Percentiles rank a stretch among this genome's conserved stretches.
Conservation (phyloP, 2,797 vertebrate genomes). For the Serranus cabrilla region DNA sequence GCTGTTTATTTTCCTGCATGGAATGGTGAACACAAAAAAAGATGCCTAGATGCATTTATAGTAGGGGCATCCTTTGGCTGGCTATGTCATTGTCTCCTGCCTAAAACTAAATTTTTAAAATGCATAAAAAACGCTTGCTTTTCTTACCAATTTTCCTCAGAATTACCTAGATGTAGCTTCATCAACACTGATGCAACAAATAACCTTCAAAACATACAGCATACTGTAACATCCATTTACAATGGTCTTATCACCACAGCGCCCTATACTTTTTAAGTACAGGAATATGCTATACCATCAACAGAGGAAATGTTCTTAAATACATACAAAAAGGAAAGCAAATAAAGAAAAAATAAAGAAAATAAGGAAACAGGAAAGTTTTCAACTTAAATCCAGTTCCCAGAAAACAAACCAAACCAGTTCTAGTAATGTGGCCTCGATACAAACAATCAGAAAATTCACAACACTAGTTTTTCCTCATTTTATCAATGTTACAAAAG, state of each 20-base stretch:
- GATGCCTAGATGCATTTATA: conserved; percentile 90
- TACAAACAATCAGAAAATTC: conserved; percentile 98
- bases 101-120: conserved; percentile 90
- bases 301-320: conserved; percentile 96
- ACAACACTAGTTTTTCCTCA: conserved; percentile 96
- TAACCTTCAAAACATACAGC: conserved; percentile 96
- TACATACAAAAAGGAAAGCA: conserved; percentile 91
- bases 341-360: conserved; percentile 84
- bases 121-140: conserved; percentile 90
- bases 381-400: conserved; percentile 98
- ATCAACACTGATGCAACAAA: conserved; percentile 96
- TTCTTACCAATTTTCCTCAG: conserved; percentile 90
- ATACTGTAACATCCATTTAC: conserved; percentile 98
- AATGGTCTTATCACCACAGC: conserved; percentile 90
- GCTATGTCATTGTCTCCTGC: conserved; percentile 90
- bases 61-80: conserved; percentile 89
- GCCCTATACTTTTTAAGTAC: conserved; percentile 94
- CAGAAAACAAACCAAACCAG: conserved; percentile 90
- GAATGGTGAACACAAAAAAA: conserved; percentile 90
- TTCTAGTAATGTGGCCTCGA: conserved; percentile 95
- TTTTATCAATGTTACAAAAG: conserved; percentile 99
- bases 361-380: conserved; percentile 95
- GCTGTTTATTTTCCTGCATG: conserved; percentile 91
- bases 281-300: conserved; percentile 93
- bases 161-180: conserved; percentile 93